A percentile compares a stretch with the other conserved stretches of the same genome.
phyloP scores from a whole-genome alignment of 2,888 invertebrate genomes.

The Phlogophora meticulosa region DNA sequence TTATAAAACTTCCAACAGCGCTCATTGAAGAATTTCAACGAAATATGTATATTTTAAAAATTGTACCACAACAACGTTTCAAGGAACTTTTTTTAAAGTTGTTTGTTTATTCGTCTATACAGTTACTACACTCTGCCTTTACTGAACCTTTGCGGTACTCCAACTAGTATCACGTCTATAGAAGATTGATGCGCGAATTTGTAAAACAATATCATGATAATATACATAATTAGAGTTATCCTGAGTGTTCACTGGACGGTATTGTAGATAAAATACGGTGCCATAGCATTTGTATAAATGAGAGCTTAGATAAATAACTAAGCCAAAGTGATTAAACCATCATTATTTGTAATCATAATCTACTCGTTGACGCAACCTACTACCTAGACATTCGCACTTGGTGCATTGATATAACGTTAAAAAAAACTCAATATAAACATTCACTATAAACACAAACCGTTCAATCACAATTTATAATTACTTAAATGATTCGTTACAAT shows the following conservation, averaged over 20 bases:
- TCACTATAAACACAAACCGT: constrained; percentile 81
- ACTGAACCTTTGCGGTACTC: constrained; percentile 56
- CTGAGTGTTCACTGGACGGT: constrained; percentile 87
- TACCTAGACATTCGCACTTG: constrained; percentile 85
- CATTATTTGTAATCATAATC: constrained; percentile 70
- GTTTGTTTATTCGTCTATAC: constrained; percentile 60
- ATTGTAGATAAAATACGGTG: constrained; percentile 84
- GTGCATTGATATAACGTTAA: constrained; percentile 83
- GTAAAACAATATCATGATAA: constrained; percentile 70
- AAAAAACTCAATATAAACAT: constrained; percentile 77
- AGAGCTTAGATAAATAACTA: constrained; percentile 75
- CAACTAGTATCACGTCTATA: constrained; percentile 67
- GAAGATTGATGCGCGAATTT: constrained; percentile 60
- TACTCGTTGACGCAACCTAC: constrained; percentile 85
- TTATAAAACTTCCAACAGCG: constrained; percentile 65
- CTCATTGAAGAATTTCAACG: constrained; percentile 53
- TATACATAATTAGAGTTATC: constrained; percentile 69
- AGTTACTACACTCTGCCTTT: constrained; percentile 65
- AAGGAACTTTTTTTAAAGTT: constrained; percentile 81
- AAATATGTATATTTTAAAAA: constrained; percentile 72
- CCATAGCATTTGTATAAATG: constrained; percentile 74
- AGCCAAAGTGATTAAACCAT: constrained; percentile 76
- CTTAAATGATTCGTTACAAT: constrained; percentile 67
- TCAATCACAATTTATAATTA: constrained; percentile 79
- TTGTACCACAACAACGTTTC: constrained; percentile 80